Conservation (phyloP, 2,113 vertebrate species). For the Lophura nycthemera region DNA sequence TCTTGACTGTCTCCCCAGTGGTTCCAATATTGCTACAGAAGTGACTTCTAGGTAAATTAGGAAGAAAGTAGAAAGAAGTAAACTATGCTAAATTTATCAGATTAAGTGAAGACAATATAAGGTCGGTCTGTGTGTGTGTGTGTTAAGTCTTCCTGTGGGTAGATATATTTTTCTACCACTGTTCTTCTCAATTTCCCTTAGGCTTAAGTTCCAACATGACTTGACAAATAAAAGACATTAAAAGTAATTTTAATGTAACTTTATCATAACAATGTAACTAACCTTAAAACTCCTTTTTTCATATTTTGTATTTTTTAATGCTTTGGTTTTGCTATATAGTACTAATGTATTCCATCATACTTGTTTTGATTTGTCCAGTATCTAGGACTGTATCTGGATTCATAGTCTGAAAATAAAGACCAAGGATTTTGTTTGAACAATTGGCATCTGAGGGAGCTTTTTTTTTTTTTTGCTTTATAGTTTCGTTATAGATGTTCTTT, state of each 20-base stretch:
- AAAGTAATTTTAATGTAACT: background rate
- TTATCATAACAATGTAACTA: background rate
- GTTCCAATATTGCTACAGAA: background rate
- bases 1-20: background rate
- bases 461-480: background rate
- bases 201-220: background rate
- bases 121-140: background rate
- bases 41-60: background rate
- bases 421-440: background rate
- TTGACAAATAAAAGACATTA: background rate
- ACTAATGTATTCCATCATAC: background rate
- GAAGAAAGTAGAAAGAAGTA: background rate
- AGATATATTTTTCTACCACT: background rate
- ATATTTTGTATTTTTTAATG: background rate
- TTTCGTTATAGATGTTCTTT: background rate
- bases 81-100: background rate
- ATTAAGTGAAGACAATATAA: background rate
- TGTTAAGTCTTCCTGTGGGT: background rate
- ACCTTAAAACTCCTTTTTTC: background rate
- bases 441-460: background rate
- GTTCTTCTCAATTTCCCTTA: background rate
- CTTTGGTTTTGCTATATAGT: background rate
- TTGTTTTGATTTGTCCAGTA: background rate
- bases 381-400: background rate
- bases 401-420: background rate